Base-by-base conservation (phyloP, 2,888 invertebrate species). In the Punctoribates punctum region DNA sequence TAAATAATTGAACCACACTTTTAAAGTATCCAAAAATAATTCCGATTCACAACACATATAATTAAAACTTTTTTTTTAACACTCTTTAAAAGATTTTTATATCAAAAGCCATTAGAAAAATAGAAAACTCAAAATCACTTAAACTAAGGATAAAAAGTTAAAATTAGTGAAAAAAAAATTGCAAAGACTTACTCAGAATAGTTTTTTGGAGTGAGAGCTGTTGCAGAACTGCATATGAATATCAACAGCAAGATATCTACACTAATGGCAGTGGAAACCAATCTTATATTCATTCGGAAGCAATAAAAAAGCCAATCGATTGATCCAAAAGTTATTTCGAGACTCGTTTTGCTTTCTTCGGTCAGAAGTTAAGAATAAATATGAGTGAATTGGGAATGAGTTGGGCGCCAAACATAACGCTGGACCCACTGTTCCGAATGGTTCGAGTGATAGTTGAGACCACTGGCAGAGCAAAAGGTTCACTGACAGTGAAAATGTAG, bases 401-500 rank as follows among this genome's bases (percentile, higher is more conserved):
- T 57, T 57, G 25, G 57, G 23, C 20, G 57, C 3, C n/a, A 13
- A 65, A 65, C 65, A 65, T 65, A 65, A 23, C 65, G 34, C 34
- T 34, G 65, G 27, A 65, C 65, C 29, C 9, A 8, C 17, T 27
- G 65, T 23, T 65, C 23, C 20, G 25, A 65, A 5, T 20, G 34
- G 25, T 65, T 8, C 13, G 27, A 65, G 4, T 65, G 34, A 34
- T 34, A 65, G 38, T 17, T 11, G 25, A 51, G 51, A 65, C 34
- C 65, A 57, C 57, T 57, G 57, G 57, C 34, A 29, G 38, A 65
- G 34, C 38, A 29, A 17, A 65, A 65, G 65, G 65, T 65, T 65
- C 65, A 65, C 34, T 65, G 65, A 65, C 65, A 65, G 65, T 65
- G 65, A 65, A 65, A 65, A 65, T 65, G 34, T 65, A 65, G 65